Evolutionary conservation across 2,113 vertebrate genomes (phyloP).

Genomic region (Notiomystis cincta): DNA sequence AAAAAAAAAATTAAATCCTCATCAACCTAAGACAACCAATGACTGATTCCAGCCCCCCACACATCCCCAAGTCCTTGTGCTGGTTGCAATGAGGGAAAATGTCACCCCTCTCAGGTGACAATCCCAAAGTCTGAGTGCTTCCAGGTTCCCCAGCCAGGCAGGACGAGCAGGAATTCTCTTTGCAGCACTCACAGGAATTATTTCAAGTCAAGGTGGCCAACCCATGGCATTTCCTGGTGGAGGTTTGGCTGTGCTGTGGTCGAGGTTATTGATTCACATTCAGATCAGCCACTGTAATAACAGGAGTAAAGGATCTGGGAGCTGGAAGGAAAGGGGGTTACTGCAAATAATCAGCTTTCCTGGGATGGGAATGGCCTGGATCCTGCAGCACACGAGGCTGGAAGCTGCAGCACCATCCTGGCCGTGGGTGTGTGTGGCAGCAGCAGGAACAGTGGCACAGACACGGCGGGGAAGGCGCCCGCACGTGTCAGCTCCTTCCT

Average conservation of each 20-base stretch:
- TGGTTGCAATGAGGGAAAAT: not conserved
- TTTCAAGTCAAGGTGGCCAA: not conserved
- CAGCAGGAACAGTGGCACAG: not conserved
- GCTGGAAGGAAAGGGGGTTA: conserved; percentile 22
- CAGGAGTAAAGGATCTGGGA: not conserved
- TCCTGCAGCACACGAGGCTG: not conserved
- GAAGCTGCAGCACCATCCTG: not conserved
- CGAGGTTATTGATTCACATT: not conserved
- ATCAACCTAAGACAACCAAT: not conserved
- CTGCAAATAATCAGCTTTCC: conserved; percentile 16
- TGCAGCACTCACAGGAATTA: not conserved
- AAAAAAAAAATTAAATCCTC: not conserved
- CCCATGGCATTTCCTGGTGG: not conserved
- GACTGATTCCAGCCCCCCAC: not conserved
- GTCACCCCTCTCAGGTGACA: not conserved
- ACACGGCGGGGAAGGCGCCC: not conserved
- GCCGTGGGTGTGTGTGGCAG: not conserved
- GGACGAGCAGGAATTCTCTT: not conserved
- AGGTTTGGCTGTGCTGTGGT: not conserved
- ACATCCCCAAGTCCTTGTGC: rapidly evolving
- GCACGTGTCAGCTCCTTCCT: not conserved
- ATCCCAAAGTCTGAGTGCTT: not conserved
- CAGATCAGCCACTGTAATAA: not conserved
- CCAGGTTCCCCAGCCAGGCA: not conserved
- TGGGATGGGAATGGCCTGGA: conserved; percentile 42